These are phyloP conservation scores for Catharus ustulatus DNA, from an alignment of 2,797 vertebrate species.

Conservation along the genomic window DNA sequence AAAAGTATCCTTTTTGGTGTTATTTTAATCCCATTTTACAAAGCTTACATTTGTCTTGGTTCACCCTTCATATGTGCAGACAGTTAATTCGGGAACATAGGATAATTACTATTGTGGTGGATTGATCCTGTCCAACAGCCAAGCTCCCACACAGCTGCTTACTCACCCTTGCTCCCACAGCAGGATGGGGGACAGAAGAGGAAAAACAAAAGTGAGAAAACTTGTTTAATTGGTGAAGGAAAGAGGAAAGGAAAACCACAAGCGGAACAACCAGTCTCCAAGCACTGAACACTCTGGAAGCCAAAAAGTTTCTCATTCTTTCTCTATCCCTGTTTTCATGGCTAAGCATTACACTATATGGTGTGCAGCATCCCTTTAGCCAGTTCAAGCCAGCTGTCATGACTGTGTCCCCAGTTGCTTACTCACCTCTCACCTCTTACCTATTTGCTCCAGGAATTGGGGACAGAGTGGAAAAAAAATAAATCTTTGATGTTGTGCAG, in stretches of 20 bases:
- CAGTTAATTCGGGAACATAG: neutral
- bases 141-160: neutral
- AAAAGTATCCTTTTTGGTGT: neutral
- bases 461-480: neutral
- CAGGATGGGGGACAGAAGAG: neutral
- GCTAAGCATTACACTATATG: neutral
- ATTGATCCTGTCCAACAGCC: neutral
- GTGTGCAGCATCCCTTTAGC: neutral
- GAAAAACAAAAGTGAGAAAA: neutral
- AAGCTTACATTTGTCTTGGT: neutral
- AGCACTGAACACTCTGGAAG: neutral
- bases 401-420: neutral
- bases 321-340: neutral
- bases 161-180: neutral
- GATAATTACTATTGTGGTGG: neutral
- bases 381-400: neutral
- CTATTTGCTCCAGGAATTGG: neutral
- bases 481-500: neutral
- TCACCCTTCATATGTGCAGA: neutral
- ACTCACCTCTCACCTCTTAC: neutral
- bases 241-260: neutral
- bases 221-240: neutral
- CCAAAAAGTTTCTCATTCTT: neutral
- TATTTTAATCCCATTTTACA: neutral
- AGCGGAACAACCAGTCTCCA: neutral